phyloP scores from a whole-genome alignment of 2,113 vertebrate species.

The Cyphomyrus plagiostoma region DNA sequence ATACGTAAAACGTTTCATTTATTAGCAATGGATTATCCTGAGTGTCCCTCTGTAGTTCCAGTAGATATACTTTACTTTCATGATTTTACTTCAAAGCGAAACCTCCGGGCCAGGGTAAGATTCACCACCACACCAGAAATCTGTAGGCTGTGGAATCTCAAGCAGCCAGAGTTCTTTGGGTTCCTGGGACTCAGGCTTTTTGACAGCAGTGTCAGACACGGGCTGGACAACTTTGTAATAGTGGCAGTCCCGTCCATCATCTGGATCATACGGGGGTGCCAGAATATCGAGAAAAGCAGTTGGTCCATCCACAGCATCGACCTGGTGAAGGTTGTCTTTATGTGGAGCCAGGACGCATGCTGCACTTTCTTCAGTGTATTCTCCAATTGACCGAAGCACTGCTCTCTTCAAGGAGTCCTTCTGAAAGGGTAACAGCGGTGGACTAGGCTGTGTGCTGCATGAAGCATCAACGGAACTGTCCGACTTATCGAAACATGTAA shows the following conservation, averaged over 20 bases:
- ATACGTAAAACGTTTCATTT: background rate
- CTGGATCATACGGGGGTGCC: slow-evolving; percentile 86
- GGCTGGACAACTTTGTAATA: slow-evolving; percentile 78
- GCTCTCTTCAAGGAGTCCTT: slow-evolving; percentile 52
- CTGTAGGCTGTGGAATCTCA: slow-evolving; percentile 81
- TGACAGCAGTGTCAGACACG: slow-evolving; percentile 19
- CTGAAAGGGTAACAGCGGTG: slow-evolving; percentile 46
- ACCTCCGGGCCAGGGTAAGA: slow-evolving; percentile 81
- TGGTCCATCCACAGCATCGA: slow-evolving; percentile 77
- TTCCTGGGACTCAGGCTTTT: slow-evolving; percentile 36
- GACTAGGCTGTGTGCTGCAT: slow-evolving; percentile 38
- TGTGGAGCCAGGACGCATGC: slow-evolving; percentile 78
- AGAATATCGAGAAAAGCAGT: slow-evolving; percentile 90
- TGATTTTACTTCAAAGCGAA: slow-evolving; percentile 45
- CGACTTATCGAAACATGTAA: slow-evolving; percentile 77
- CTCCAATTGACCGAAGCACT: slow-evolving; percentile 61
- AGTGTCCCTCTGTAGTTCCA: background rate
- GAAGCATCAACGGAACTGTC: slow-evolving; percentile 35
- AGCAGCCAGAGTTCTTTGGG: slow-evolving; percentile 73
- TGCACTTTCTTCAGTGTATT: slow-evolving; percentile 69
- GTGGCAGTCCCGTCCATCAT: slow-evolving; percentile 86
- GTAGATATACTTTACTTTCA: background rate
- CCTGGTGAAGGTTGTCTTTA: slow-evolving; percentile 86
- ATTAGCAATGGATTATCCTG: background rate
- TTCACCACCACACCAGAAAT: slow-evolving; percentile 90